A percentile compares a stretch with the other conserved stretches of the same genome.
Evolutionary conservation across 2,113 vertebrate species (phyloP).

Genomic region (Eulemur macaco): DNA sequence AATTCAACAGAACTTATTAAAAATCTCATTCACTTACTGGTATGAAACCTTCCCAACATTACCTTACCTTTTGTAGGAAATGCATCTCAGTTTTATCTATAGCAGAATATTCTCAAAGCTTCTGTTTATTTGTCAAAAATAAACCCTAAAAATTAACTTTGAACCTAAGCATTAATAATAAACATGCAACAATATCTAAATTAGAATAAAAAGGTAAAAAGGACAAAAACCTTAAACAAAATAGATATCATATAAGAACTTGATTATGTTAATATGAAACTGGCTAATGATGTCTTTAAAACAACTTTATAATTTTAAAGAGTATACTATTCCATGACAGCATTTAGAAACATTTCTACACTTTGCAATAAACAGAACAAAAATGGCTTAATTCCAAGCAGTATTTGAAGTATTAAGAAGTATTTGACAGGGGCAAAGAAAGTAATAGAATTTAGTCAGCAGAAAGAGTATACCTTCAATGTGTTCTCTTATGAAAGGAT

Average conservation of each 20-base stretch:
- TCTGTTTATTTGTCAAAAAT: slow-evolving; percentile 13
- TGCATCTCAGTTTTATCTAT: not conserved
- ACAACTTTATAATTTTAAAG: not conserved
- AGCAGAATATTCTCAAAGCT: not conserved
- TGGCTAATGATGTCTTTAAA: slow-evolving; percentile 10
- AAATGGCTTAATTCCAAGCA: not conserved
- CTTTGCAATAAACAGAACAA: not conserved
- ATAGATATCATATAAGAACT: not conserved
- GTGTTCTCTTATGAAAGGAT: slow-evolving; percentile 99
- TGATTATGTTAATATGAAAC: not conserved
- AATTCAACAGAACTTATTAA: not conserved
- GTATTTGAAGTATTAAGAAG: not conserved
- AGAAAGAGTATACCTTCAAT: slow-evolving; percentile 92
- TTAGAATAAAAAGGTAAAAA: slow-evolving; percentile 16
- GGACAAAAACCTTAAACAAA: not conserved
- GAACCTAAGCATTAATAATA: slow-evolving; percentile 1
- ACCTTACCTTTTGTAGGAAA: not conserved
- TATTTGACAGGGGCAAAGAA: not conserved
- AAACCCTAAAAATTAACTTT: slow-evolving; percentile 34
- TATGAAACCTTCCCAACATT: not conserved
- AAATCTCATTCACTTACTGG: not conserved
- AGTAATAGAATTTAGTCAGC: not conserved
- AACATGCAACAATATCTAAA: not conserved
- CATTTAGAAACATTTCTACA: slow-evolving; percentile 18
- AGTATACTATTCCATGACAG: not conserved